Percentiles rank a stretch among this genome's conserved stretches.
These are phyloP conservation scores for Cryptotermes secundus DNA, from an alignment of 1,140 invertebrate genomes.

Conservation along the genomic window DNA sequence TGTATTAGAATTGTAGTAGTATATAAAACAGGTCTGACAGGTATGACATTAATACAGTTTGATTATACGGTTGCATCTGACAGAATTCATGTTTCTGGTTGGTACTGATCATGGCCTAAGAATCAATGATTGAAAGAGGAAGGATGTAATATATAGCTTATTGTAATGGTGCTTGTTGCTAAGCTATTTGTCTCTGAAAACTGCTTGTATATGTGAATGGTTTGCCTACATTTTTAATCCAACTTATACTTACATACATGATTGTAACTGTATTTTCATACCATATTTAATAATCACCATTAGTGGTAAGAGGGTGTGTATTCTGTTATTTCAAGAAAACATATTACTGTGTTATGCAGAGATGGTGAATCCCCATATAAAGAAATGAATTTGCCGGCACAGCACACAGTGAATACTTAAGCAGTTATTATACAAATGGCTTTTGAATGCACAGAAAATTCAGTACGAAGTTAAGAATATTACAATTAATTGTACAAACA, in stretches of 20 bases:
- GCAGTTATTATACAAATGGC: neutral
- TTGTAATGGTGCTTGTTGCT: neutral
- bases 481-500: neutral
- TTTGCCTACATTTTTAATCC: slow-evolving; percentile 2
- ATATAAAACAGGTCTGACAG: too few species aligned
- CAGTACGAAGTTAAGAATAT: neutral
- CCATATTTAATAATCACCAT: neutral
- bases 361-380: neutral
- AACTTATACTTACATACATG: neutral
- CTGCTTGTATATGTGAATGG: slow-evolving; percentile 3
- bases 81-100: too few species aligned
- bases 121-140: too few species aligned
- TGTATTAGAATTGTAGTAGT: neutral
- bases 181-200: neutral
- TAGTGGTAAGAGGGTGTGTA: neutral
- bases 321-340: neutral
- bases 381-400: neutral
- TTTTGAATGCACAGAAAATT: neutral
- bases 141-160: neutral
- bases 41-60: too few species aligned
- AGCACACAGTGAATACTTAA: slow-evolving; percentile 5
- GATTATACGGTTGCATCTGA: too few species aligned
- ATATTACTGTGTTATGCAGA: neutral
- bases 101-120: too few species aligned
- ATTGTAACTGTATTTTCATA: neutral